Evolutionary conservation across 2,888 invertebrate genomes (phyloP).

Genomic region (Plemyria rubiginata): DNA sequence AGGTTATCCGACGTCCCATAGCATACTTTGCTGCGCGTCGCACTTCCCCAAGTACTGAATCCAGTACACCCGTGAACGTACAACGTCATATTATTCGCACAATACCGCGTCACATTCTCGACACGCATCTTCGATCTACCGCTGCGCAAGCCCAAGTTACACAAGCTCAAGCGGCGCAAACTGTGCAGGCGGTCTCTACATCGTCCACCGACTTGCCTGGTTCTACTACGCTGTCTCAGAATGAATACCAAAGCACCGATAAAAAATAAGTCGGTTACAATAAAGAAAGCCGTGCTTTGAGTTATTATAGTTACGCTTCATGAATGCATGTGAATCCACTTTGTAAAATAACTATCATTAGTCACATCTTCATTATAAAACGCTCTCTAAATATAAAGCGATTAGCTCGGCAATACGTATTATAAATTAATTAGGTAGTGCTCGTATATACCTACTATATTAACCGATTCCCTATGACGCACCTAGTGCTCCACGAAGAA

Average conservation of each 20-base stretch:
- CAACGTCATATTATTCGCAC: conserved; percentile 32
- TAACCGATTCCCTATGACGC: no score
- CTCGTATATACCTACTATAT: background rate
- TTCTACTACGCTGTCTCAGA: conserved; percentile 12
- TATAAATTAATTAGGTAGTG: background rate
- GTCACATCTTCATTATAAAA: conserved; percentile 1
- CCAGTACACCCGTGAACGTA: conserved; percentile 11
- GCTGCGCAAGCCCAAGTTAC: background rate
- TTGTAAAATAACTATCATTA: background rate
- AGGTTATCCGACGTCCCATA: conserved; percentile 30
- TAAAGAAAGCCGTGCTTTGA: background rate
- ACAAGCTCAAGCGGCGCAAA: background rate
- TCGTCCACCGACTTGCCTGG: conserved; percentile 14
- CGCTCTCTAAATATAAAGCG: conserved; percentile 11
- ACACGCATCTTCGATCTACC: conserved; percentile 12
- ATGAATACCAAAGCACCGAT: conserved; percentile 14
- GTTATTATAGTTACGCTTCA: background rate
- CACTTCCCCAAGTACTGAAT: conserved; percentile 14
- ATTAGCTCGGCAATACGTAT: background rate
- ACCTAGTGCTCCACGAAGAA: no score
- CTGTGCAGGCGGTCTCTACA: conserved; percentile 12
- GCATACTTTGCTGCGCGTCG: conserved; percentile 31
- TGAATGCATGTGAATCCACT: background rate
- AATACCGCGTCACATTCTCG: conserved; percentile 28
- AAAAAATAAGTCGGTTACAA: conserved; percentile 2